phyloP scores from a whole-genome alignment of 2,797 vertebrate genomes.

The Stomatorhinus walkeri region DNA sequence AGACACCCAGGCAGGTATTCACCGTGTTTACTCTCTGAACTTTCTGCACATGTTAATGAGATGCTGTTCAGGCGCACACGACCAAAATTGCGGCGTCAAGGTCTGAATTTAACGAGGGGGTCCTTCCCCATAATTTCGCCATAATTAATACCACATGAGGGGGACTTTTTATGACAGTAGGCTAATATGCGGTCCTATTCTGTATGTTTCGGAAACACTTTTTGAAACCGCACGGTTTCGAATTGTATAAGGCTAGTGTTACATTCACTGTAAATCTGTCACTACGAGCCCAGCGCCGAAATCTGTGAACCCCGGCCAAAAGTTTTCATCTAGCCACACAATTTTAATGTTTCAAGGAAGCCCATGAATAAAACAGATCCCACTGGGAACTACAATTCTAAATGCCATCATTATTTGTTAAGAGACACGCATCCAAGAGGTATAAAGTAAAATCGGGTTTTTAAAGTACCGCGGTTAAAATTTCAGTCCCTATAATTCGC shows the following conservation, averaged over 20 bases:
- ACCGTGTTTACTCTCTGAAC: slow-evolving; percentile 58
- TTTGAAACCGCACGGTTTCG: slow-evolving; percentile 18
- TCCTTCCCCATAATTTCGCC: slow-evolving; percentile 48
- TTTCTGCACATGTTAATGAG: slow-evolving; percentile 56
- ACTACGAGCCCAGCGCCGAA: slow-evolving; percentile 10
- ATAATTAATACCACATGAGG: slow-evolving; percentile 53
- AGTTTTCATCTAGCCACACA: neutral
- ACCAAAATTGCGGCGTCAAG: slow-evolving; percentile 52
- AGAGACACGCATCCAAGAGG: neutral
- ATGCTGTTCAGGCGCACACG: slow-evolving; percentile 47
- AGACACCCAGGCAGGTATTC: slow-evolving; percentile 59
- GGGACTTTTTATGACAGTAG: slow-evolving; percentile 15
- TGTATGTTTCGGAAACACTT: neutral
- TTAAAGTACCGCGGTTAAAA: neutral
- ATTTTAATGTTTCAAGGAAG: neutral
- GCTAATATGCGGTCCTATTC: slow-evolving; percentile 22
- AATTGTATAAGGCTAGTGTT: slow-evolving; percentile 9
- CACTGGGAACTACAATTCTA: neutral
- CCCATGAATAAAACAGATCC: neutral
- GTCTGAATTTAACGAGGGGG: slow-evolving; percentile 59
- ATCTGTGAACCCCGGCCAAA: neutral
- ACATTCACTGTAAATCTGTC: slow-evolving; percentile 18
- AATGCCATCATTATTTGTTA: slow-evolving; percentile 3
- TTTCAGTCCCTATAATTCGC: slow-evolving; percentile 1
- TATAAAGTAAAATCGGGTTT: neutral